Evolutionary conservation across 2,888 invertebrate genomes (phyloP).

Genomic region (Cerastis leucographa): DNA sequence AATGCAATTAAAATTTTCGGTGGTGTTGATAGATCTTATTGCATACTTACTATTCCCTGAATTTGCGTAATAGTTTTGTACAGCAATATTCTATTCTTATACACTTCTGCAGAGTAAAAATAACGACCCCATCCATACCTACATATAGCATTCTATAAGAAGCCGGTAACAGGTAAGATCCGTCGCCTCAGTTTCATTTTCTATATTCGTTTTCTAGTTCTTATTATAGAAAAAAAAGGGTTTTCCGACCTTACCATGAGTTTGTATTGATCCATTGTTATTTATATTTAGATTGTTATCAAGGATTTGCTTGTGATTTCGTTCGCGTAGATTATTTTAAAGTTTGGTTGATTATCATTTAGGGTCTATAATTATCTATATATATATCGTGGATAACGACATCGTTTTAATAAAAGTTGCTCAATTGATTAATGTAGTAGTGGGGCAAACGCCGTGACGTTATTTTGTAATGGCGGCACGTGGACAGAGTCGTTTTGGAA

Average conservation of each 20-base stretch:
- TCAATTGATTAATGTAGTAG: too few species aligned
- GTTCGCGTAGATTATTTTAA: background rate
- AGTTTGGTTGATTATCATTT: background rate
- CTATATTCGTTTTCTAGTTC: background rate
- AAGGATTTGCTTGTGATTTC: background rate
- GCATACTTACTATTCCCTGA: background rate
- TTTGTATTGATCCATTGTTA: background rate
- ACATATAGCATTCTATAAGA: background rate
- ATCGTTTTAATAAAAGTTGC: too few species aligned
- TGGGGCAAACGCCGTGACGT: too few species aligned
- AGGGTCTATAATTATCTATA: background rate
- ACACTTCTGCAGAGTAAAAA: background rate
- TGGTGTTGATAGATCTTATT: background rate
- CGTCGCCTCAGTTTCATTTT: background rate
- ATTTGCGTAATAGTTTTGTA: background rate
- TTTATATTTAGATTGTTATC: background rate
- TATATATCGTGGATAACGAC: too few species aligned
- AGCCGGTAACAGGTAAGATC: slow-evolving; percentile 4
- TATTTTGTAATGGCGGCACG: too few species aligned
- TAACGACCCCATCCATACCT: background rate
- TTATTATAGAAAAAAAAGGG: background rate
- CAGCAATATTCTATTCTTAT: background rate
- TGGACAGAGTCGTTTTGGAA: too few species aligned
- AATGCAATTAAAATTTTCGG: too few species aligned
- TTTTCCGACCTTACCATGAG: background rate